phyloP scores from a whole-genome alignment of 1,140 invertebrate genomes.

The Heterodera carotae region DNA sequence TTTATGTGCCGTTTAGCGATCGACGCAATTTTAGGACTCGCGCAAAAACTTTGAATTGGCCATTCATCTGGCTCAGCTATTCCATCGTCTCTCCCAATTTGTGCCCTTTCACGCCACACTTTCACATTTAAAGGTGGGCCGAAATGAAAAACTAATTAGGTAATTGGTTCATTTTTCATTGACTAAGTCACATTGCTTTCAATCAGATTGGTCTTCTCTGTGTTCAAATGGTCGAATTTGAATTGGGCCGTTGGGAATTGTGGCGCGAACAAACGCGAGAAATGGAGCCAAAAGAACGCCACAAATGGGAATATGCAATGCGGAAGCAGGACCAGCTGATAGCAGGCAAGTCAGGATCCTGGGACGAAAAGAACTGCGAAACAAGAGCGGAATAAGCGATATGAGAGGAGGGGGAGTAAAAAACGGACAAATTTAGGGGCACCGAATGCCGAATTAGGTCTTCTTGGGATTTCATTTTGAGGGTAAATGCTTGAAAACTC shows the following conservation, averaged over 20 bases:
- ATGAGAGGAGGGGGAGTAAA: no score
- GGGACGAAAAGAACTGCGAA: no score
- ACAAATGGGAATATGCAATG: constrained; percentile 77
- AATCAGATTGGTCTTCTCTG: constrained; percentile 84
- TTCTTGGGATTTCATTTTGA: no score
- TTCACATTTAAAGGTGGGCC: constrained; percentile 80
- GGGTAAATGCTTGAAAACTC: no score
- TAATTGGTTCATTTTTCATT: constrained; percentile 10
- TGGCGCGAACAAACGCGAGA: constrained; percentile 86
- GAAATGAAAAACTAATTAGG: no score
- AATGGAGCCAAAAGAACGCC: constrained; percentile 65
- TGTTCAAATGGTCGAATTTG: constrained; percentile 92
- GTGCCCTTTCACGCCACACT: constrained; percentile 90
- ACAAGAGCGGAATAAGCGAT: background rate
- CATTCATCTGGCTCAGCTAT: constrained; percentile 93
- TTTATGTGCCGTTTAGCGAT: no score
- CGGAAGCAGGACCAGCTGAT: constrained; percentile 89
- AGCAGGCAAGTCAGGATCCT: no score
- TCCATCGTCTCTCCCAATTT: constrained; percentile 96
- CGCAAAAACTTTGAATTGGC: constrained; percentile 90
- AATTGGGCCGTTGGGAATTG: constrained; percentile 85
- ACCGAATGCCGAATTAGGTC: no score
- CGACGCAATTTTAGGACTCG: constrained; percentile 74
- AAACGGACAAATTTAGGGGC: no score
- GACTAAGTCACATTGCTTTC: background rate